Evolutionary conservation across 2,113 vertebrate genomes (phyloP).

Genomic region (Rhizomys pruinosus): DNA sequence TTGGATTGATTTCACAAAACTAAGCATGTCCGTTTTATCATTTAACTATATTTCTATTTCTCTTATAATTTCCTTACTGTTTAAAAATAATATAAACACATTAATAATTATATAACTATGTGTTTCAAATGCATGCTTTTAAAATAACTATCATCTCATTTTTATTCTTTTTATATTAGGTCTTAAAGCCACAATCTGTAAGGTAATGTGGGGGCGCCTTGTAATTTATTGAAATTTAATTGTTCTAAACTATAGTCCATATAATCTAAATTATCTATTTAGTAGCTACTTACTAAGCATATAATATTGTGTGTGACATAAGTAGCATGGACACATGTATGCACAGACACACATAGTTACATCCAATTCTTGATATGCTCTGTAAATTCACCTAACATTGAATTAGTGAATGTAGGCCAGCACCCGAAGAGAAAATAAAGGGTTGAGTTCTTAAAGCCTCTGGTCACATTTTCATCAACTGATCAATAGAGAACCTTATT

Average conservation of each 20-base stretch:
- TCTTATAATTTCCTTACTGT: neutral
- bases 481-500: neutral
- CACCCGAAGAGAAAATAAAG: neutral
- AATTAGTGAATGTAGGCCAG: too few species aligned
- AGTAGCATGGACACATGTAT: neutral
- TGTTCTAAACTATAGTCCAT: neutral
- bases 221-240: neutral
- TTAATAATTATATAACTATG: neutral
- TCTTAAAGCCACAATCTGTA: neutral
- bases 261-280: neutral
- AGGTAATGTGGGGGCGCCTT: neutral
- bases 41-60: constrained; percentile 7
- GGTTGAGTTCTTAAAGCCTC: neutral
- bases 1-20: neutral
- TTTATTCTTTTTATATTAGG: neutral
- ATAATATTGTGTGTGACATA: neutral
- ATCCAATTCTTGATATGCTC: neutral
- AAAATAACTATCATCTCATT: neutral
- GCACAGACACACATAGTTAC: neutral
- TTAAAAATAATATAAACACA: neutral
- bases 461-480: neutral
- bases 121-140: neutral
- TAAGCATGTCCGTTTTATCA: neutral
- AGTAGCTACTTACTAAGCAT: neutral
- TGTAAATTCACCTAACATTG: neutral